Base-by-base conservation (phyloP, 2,888 invertebrate species). In the Achlya flavicornis region DNA sequence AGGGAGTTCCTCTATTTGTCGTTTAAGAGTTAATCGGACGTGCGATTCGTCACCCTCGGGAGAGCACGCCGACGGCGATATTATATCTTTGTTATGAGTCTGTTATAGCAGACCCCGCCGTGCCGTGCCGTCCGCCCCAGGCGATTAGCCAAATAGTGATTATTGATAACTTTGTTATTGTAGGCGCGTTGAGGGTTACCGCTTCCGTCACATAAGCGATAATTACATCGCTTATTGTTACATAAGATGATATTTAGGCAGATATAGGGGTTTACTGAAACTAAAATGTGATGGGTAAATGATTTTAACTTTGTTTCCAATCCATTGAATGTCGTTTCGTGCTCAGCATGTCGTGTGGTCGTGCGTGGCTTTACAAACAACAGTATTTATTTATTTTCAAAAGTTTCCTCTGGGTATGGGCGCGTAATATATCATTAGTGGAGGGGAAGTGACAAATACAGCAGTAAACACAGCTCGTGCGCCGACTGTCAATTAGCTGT, bases 11-110 rank as follows among this genome's bases (percentile, higher is more conserved):
- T 93, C 92, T 93, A 92, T 93, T 93, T 93, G 93, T 92, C 93
- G 93, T 92, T 93, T 92, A 92, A 92, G 93, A 93, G 93, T 93
- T 93, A 93, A 93, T 93, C 93, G 92, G 90, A 89, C 89, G 88
- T 92, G 88, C 89, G 87, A 92, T 93, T 92, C 92, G 92, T 92
- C 92, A 93, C 93, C 92, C 93, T 89, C 87, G 88, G 86, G 91
- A 91, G 91, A 88, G 85, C 87, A 80, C 76, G 83, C 86, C 79
- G 83, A 81, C 79, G 86, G 87, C 87, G 81, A 88, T 90, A 88
- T 92, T 91, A 91, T 91, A 92, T 92, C 92, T 92, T 90, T 91
- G 92, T 93, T 92, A 92, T 85, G 89, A 91, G 86, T 79, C 82
- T 83, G 84, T 80, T 82, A 80, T 80, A 79, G 76, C 75, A 79